Evolutionary conservation across 1,140 invertebrate genomes (phyloP).

Genomic region (Metaphire vulgaris): DNA sequence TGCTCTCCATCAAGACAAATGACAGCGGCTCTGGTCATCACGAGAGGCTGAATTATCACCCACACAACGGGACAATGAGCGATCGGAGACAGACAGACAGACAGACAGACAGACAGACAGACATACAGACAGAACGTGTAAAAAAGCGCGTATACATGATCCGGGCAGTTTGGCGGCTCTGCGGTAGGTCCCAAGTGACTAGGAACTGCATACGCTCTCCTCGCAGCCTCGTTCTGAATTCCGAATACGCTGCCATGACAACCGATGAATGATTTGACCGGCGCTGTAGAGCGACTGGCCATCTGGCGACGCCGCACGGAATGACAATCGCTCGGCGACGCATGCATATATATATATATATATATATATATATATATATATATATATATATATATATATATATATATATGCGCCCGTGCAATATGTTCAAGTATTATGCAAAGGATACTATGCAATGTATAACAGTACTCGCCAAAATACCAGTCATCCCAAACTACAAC

Average conservation of each 20-base stretch:
- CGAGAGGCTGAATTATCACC: too few species aligned
- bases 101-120: background rate
- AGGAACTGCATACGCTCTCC: background rate
- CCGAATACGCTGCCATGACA: background rate
- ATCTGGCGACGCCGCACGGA: background rate
- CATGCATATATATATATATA: background rate
- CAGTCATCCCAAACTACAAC: too few species aligned
- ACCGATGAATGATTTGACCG: background rate
- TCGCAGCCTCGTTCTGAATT: background rate
- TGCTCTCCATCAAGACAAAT: too few species aligned
- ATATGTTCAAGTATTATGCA: too few species aligned
- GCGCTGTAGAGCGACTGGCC: too few species aligned
- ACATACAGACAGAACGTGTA: background rate
- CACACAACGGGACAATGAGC: background rate
- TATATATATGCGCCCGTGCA: background rate
- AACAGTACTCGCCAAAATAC: too few species aligned
- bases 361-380: background rate
- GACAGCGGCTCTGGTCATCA: too few species aligned
- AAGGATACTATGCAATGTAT: too few species aligned
- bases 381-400: background rate
- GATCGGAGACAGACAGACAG: background rate
- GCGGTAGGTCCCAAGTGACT: background rate
- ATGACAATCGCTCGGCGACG: background rate
- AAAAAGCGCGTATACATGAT: too few species aligned
- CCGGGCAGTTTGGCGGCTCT: too few species aligned